Base-by-base conservation (phyloP, 2,888 invertebrate genomes). In the Thalpophila matura region DNA sequence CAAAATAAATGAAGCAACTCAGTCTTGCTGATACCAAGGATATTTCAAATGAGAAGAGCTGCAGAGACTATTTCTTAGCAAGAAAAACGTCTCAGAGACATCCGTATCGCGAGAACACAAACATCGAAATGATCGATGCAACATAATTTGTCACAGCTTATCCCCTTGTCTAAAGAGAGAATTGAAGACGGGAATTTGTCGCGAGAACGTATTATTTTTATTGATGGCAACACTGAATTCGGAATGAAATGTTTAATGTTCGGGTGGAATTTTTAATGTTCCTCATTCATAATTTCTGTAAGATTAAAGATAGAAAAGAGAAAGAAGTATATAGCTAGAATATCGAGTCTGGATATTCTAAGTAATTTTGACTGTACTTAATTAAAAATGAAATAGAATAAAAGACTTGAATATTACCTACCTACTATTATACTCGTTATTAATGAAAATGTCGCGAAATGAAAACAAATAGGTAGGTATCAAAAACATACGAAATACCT, bases 71-170 rank as follows among this genome's bases (percentile, higher is more conserved):
- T 73, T 68, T 66, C 55, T 62, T 53, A 14, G 18, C 9, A 24
- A 37, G 46, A 55, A 43, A 50, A 49, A 38, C 20, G 33, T 38
- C 38, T n/a, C 1, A 5, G 18, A 31, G 40, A 43, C 22, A 29
- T 29, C 27, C 45, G 61, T 73, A 73, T 73, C 59, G 43, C 26
- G 35, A 59, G 22, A 51, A 62, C 47, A 12, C 40, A 46, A 40
- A 55, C 38, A 50, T 55, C 42, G 35, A 58, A 64, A 70, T 83
- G 81, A 80, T 81, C 74, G 77, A 82, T 83, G 66, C 54, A 72
- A 55, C 60, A 77, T 75, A 69, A 81, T 82, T 81, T 82, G 75
- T 82, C 77, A 75, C 67, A 74, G 77, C 63, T 70, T 76, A 64
- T 74, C 67, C 58, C 14, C 57, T 63, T 59, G 58, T 59, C 62